A percentile compares a stretch with the other conserved stretches of the same genome.
Conservation (phyloP, 2,113 vertebrate genomes). For the Rhizomys pruinosus region DNA sequence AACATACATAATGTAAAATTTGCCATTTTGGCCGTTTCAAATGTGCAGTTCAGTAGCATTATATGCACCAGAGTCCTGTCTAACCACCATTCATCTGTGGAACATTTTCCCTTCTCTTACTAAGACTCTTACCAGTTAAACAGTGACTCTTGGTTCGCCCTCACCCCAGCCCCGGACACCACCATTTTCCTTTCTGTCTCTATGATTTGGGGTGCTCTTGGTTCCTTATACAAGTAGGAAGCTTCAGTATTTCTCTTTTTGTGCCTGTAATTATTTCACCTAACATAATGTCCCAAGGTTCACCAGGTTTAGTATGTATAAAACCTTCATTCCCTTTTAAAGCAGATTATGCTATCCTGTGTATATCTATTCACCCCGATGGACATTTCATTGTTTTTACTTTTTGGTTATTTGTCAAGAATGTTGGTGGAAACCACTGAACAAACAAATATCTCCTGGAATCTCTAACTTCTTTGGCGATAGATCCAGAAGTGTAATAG, state of each 20-base stretch:
- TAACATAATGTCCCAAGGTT: neutral
- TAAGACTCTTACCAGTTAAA: neutral
- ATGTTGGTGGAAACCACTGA: neutral
- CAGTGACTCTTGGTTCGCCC: neutral
- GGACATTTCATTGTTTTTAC: neutral
- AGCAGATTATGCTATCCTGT: neutral
- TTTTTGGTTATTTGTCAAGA: neutral
- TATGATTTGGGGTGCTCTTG: neutral
- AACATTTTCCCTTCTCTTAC: neutral
- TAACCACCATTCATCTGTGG: neutral
- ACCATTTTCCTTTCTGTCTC: neutral
- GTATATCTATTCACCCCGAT: neutral
- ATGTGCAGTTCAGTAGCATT: neutral
- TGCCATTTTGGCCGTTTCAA: neutral
- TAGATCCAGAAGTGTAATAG: neutral
- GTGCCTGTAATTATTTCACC: conserved; percentile 1
- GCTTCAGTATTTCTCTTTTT: neutral
- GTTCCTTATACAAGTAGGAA: neutral
- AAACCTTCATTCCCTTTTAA: conserved; percentile 6
- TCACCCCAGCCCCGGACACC: neutral
- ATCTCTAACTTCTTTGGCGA: neutral
- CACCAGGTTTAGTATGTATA: neutral
- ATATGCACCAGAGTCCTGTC: neutral
- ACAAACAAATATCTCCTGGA: neutral
- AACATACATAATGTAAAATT: neutral